phyloP scores from a whole-genome alignment of 2,797 vertebrate species.

The Sebastes diaconus region DNA sequence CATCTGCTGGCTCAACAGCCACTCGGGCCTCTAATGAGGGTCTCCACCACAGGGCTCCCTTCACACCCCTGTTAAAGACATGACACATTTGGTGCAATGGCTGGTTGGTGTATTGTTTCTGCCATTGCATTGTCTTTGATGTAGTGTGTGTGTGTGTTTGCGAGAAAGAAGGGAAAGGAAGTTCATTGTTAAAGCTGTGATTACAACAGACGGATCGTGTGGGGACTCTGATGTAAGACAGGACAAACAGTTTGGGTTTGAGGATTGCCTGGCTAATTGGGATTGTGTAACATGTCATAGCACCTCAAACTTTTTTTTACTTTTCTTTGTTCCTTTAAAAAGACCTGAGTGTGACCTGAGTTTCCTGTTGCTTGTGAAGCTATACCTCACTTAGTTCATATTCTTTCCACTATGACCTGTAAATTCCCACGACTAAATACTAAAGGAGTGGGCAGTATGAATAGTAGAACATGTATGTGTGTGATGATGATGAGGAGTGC shows the following conservation, averaged over 20 bases:
- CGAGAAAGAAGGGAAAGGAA: not conserved
- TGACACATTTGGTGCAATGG: not conserved
- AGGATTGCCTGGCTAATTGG: conserved; percentile 29
- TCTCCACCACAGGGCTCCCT: conserved; percentile 5
- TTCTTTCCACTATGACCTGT: not conserved
- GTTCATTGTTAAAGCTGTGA: conserved; percentile 16
- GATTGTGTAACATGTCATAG: conserved; percentile 1
- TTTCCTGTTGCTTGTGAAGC: not conserved
- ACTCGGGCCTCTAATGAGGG: conserved; percentile 31
- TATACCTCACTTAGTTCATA: not conserved
- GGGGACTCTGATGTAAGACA: conserved; percentile 20
- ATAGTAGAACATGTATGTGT: not conserved
- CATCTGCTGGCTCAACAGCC: conserved; percentile 47
- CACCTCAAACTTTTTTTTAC: not conserved
- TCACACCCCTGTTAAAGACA: conserved; percentile 9
- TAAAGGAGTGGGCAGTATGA: not conserved
- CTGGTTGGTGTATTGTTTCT: conserved; percentile 9
- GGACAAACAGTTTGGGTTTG: conserved; percentile 29
- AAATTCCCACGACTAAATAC: not conserved
- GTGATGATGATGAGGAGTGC: not conserved
- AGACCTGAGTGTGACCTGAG: not conserved
- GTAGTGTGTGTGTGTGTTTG: not conserved
- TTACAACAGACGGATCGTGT: conserved; percentile 1
- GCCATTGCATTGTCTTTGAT: conserved; percentile 27
- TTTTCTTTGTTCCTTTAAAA: not conserved